Conservation (phyloP, 1,140 invertebrate genomes). For the Hyphantria cunea region DNA sequence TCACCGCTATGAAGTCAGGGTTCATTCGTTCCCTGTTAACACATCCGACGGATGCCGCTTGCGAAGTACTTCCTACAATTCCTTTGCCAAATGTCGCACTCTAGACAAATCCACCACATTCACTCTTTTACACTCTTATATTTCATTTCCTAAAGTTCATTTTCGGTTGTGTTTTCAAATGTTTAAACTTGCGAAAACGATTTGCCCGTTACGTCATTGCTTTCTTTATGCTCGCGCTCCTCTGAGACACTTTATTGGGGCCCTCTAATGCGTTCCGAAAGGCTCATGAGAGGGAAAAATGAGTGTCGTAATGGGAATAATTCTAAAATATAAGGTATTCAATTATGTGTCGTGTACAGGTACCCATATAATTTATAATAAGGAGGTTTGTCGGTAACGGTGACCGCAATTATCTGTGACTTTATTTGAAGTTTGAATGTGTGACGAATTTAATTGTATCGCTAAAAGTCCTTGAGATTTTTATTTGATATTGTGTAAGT, state of each 20-base stretch:
- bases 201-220: conserved; percentile 22
- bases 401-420: background rate
- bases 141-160: conserved; percentile 4
- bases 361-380: too few relatives aligned
- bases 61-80: conserved; percentile 27
- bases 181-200: conserved; percentile 6
- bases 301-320: conserved; percentile 25
- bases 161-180: background rate
- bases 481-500: too few relatives aligned
- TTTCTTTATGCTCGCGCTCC: conserved; percentile 27
- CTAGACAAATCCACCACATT: conserved; percentile 3
- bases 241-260: conserved; percentile 26
- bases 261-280: conserved; percentile 24
- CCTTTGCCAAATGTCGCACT: conserved; percentile 26
- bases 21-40: conserved; percentile 26
- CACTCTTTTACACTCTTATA: background rate
- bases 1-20: conserved; percentile 1
- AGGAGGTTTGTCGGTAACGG: background rate
- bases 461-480: too few relatives aligned
- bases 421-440: background rate
- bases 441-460: too few relatives aligned
- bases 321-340: conserved; percentile 20
- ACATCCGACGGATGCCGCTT: conserved; percentile 27
- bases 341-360: background rate
- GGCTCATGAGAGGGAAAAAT: conserved; percentile 27